phyloP scores from a whole-genome alignment of 2,888 invertebrate genomes.

The Linnaemya vulpina region DNA sequence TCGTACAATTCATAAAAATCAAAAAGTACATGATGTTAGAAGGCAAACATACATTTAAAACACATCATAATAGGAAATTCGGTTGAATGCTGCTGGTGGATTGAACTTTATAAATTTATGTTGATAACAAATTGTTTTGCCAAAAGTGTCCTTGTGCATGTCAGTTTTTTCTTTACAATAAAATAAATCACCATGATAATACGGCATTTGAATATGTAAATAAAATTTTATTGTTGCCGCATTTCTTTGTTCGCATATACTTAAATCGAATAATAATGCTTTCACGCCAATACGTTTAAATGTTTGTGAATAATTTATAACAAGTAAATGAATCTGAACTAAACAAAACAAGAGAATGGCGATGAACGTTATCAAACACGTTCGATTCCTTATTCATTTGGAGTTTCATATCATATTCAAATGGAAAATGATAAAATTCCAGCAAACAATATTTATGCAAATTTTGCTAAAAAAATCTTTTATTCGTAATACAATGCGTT shows the following conservation, averaged over 20 bases:
- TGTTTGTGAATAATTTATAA: slow-evolving; percentile 31
- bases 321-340: slow-evolving; percentile 18
- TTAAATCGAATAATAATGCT: neutral
- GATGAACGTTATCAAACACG: neutral
- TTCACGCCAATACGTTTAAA: slow-evolving; percentile 2
- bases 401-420: neutral
- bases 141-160: too few species aligned
- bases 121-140: too few species aligned
- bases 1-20: too few species aligned
- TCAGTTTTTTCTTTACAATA: too few species aligned
- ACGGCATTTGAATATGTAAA: neutral
- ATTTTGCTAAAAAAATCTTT: neutral
- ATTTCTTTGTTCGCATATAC: neutral
- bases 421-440: slow-evolving; percentile 28
- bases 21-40: too few species aligned
- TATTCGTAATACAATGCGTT: neutral
- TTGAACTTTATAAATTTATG: too few species aligned
- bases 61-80: too few species aligned
- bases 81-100: too few species aligned
- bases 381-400: neutral
- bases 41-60: too few species aligned
- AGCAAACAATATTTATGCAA: neutral
- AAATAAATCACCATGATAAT: too few species aligned
- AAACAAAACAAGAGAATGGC: neutral
- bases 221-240: neutral